These are phyloP conservation scores for Hesperia comma DNA, from an alignment of 2,888 invertebrate genomes.

Conservation along the genomic window DNA sequence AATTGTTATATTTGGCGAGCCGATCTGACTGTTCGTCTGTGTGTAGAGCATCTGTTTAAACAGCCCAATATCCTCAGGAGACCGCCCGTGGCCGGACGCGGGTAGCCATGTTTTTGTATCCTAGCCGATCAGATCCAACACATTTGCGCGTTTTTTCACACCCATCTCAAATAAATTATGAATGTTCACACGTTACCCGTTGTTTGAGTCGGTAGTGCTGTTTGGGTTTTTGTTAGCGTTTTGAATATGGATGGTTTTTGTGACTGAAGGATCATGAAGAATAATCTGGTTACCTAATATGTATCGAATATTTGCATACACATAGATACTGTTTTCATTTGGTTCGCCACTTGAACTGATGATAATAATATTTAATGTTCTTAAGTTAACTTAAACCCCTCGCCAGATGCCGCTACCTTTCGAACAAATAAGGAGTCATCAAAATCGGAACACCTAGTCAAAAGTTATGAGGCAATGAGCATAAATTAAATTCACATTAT, in stretches of 20 bases:
- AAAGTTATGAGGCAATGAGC: no score
- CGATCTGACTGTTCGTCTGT: background rate
- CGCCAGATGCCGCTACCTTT: no score
- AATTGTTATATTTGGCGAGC: background rate
- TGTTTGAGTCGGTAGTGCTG: background rate
- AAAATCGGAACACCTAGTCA: no score
- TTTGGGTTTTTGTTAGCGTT: background rate
- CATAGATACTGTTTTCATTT: no score
- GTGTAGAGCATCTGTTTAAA: constrained; percentile 10
- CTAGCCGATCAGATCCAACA: background rate
- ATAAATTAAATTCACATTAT: no score
- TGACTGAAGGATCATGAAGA: no score
- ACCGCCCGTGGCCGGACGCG: constrained; percentile 19
- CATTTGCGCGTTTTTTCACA: constrained; percentile 3
- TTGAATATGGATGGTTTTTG: background rate
- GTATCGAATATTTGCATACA: no score
- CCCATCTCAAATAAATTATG: constrained; percentile 3
- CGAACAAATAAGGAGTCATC: no score
- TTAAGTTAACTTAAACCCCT: no score
- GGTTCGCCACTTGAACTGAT: no score
- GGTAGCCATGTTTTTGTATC: constrained; percentile 8
- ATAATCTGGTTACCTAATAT: no score
- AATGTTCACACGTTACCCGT: background rate
- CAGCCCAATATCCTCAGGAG: constrained; percentile 4
- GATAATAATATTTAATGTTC: no score